Evolutionary conservation across 2,888 invertebrate species (phyloP), one percentile per base, ranked within the genome.

Genomic region (Ditylenchus weischeri): DNA sequence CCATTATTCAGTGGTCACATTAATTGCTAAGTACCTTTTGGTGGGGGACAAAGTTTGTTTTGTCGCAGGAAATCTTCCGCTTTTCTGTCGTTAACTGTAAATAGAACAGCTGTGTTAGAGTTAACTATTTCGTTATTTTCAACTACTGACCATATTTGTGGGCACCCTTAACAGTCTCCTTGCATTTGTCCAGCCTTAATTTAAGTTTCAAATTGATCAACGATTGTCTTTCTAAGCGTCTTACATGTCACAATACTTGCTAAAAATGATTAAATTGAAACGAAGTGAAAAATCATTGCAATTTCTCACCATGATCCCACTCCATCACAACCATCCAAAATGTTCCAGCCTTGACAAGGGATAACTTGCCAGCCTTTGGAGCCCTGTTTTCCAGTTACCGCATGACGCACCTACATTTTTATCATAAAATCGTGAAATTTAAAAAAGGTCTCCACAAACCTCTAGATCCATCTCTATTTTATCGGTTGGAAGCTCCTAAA

Each of bases 271-370:
- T 38, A 18, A n/a, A 10, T 61, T 6, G 2, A 47, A 61, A 47
- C n/a, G n/a, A n/a, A n/a, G n/a, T n/a, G 7, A 49, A 49, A 23
- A 62, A 11, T 15, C 18, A 15, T 11, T 48, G 8, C 29, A 10
- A 29, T 13, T 54, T 23, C 15, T 21, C 47, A 75, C 80, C 83
- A 83, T 13, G 83, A 83, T 60, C 83, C 83, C 21, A 83, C 81
- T 62, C 83, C 83, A 59, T 83, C 83, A 66, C 83, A 83, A 57
- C 83, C 83, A 64, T 81, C 80, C 35, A 80, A 69, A 58, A 83
- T 77, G 69, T 83, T 82, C 83, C 82, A 83, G 50, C 83, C 83
- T 66, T 83, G 80, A 62, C 83, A 83, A 10, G 83, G 83, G 62
- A 83, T 83, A 19, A 80, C 80, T 67, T 83, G 81, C 82, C 82